These are phyloP conservation scores for Diprion similis DNA, from an alignment of 1,140 invertebrate genomes.

Conservation along the genomic window DNA sequence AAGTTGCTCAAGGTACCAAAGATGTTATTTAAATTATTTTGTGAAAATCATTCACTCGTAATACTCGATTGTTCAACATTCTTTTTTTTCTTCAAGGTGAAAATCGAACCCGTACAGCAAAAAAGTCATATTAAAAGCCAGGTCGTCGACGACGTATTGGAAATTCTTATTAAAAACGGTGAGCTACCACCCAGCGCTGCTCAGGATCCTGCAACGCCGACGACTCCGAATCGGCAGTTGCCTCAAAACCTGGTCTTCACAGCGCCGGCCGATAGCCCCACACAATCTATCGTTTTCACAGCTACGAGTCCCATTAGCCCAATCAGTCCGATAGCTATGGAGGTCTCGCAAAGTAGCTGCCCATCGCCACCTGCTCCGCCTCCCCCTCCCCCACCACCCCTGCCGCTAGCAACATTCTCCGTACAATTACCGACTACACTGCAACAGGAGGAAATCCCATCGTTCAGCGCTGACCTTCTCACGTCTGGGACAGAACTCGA, in stretches of 20 bases:
- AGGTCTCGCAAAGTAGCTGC: constrained; percentile 52
- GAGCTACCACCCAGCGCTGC: constrained; percentile 89
- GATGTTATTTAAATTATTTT: constrained; percentile 7
- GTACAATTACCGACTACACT: constrained; percentile 59
- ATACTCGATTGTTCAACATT: constrained; percentile 11
- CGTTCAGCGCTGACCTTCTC: constrained; percentile 43
- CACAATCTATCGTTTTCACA: constrained; percentile 51
- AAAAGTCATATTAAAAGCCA: constrained; percentile 78
- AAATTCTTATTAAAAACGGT: constrained; percentile 93
- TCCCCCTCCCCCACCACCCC: constrained; percentile 53
- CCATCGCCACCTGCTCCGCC: constrained; percentile 48
- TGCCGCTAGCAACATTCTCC: constrained; percentile 59
- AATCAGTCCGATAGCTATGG: constrained; percentile 59
- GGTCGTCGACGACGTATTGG: constrained; percentile 93
- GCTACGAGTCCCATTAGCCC: constrained; percentile 51
- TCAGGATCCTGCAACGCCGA: constrained; percentile 77
- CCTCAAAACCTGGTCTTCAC: constrained; percentile 57
- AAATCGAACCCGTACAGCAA: constrained; percentile 53
- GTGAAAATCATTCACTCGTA: not conserved
- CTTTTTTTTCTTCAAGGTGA: constrained; percentile 42
- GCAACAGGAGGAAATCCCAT: constrained; percentile 44
- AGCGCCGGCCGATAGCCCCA: constrained; percentile 48
- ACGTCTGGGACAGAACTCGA: constrained; percentile 48
- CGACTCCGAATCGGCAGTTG: constrained; percentile 60
- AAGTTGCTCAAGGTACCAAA: constrained; percentile 65